Evolutionary conservation across 2,113 vertebrate species (phyloP).

Genomic region (Strigops habroptila): DNA sequence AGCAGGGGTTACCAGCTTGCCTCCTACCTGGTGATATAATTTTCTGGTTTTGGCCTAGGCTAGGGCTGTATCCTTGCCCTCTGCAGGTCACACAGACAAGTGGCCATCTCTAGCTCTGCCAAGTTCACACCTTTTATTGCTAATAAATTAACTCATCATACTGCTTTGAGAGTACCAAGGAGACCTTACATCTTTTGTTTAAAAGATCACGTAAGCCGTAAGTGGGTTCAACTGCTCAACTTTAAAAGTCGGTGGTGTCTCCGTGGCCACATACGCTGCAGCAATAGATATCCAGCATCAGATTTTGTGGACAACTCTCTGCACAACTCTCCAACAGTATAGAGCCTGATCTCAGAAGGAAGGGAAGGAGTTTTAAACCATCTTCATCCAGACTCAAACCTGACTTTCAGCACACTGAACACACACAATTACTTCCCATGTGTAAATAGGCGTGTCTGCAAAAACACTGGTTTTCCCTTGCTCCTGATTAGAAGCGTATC

Average conservation of each 20-base stretch:
- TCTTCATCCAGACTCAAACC: not conserved
- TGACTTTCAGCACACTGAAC: not conserved
- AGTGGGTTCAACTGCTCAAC: not conserved
- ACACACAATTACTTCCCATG: not conserved
- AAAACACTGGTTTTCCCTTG: not conserved
- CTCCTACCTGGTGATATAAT: not conserved
- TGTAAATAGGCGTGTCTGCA: not conserved
- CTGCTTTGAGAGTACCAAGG: not conserved
- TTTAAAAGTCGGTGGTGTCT: not conserved
- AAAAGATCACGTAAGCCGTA: not conserved
- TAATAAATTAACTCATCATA: not conserved
- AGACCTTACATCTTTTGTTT: not conserved
- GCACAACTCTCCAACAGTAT: not conserved
- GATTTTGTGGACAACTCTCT: not conserved
- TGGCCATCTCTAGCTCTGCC: not conserved
- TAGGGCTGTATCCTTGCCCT: not conserved
- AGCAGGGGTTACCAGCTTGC: not conserved
- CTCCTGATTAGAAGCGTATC: not conserved
- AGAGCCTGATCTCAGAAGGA: rapidly evolving
- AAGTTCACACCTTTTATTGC: not conserved
- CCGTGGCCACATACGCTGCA: not conserved
- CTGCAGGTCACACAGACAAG: not conserved
- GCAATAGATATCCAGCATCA: not conserved
- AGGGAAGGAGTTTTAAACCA: not conserved
- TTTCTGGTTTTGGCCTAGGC: not conserved